phyloP scores from a whole-genome alignment of 1,140 invertebrate genomes.

The Acromyrmex charruanus region DNA sequence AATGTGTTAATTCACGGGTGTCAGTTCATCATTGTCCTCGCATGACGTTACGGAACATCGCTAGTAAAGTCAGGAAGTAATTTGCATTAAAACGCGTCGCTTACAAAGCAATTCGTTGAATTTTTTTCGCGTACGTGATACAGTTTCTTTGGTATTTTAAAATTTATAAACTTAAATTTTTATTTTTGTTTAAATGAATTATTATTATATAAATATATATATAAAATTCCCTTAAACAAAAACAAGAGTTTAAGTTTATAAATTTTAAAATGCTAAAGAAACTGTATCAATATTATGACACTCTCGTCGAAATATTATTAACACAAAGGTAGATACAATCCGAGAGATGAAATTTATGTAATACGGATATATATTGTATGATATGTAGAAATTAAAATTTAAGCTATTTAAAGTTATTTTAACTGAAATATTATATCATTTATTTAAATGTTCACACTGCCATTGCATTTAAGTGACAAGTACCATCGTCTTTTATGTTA shows the following conservation, averaged over 20 bases:
- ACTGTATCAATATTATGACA: too few relatives aligned
- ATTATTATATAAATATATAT: not conserved
- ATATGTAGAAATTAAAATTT: not conserved
- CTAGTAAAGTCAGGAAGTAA: conserved; percentile 14
- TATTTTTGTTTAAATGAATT: not conserved
- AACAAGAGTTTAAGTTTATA: too few relatives aligned
- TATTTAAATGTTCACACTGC: not conserved
- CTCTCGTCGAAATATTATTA: conserved; percentile 7
- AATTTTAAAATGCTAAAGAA: too few relatives aligned
- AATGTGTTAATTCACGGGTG: conserved; percentile 60
- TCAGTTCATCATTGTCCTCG: conserved; percentile 45
- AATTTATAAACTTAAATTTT: not conserved
- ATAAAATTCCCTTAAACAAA: too few relatives aligned
- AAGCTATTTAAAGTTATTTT: conserved; percentile 23
- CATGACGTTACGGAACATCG: conserved; percentile 25
- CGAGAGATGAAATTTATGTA: not conserved
- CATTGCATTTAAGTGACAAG: not conserved
- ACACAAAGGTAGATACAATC: not conserved
- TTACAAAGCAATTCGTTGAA: not conserved
- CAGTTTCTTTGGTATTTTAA: not conserved
- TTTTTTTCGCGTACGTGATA: not conserved
- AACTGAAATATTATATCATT: not conserved
- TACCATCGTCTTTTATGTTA: not conserved
- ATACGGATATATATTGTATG: not conserved
- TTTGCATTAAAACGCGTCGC: conserved; percentile 26